Base-by-base conservation (phyloP, 2,113 vertebrate genomes). In the Istiophorus platypterus region DNA sequence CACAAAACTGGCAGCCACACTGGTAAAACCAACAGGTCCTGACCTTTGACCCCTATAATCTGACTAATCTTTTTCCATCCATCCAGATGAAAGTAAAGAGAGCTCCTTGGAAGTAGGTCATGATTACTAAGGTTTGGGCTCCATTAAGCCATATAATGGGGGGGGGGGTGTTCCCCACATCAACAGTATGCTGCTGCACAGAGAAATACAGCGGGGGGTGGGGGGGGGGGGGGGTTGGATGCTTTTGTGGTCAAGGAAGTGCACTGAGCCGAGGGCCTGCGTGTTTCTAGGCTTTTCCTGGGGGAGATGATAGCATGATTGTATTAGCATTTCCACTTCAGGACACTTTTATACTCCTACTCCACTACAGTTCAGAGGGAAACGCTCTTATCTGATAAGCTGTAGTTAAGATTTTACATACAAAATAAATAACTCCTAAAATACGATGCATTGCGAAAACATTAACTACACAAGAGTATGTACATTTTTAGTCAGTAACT, bases 211-310 rank as follows among this genome's bases (percentile, higher is more conserved):
- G 51, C 45, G 20, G 1, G 54, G 1, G 59, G n/a, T n/a, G n/a
- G 45, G 41, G 42, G 37, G 42, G 45, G 2, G 66, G 89, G 88
- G 86, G 89, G 87, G 91, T 85, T 17, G 12, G 47, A 76, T 47
- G 63, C 64, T 79, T 86, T 63, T 84, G 81, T 84, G 84, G 69
- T 82, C 37, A 52, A 78, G 84, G 83, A 90, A 91, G 83, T 58
- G 67, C 24, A 49, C 24, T 13, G 29, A 54, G 62, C 29, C 12
- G 56, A 45, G 73, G 72, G 64, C 71, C 72, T 29, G 58, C n/a
- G 47, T 64, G 56, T 70, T 45, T 84, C 51, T 26, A 81, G 65
- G 69, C 7, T 77, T 83, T 56, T 56, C 22, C 58, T 37, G 18
- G 10, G 20, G 0, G 7, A 59, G 2, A 34, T 9, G 34, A 13